These are phyloP conservation scores for Cygnus buccinator DNA, from an alignment of 2,113 vertebrate species.

Conservation along the genomic window DNA sequence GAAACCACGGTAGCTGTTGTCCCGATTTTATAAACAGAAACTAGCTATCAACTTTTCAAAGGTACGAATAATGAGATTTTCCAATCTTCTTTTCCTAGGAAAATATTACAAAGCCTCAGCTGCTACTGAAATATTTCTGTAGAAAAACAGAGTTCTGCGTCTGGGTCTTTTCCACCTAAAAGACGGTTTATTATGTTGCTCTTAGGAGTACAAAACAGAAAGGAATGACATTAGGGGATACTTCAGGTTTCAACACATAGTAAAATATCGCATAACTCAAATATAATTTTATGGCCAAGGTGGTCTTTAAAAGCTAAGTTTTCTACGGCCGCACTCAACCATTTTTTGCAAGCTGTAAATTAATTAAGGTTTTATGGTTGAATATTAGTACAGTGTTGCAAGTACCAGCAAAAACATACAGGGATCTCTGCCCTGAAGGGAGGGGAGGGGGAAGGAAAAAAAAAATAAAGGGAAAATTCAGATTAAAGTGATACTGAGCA, in stretches of 20 bases:
- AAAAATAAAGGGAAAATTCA: background rate
- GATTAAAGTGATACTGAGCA: background rate
- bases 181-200: fast-evolving
- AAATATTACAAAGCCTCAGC: background rate
- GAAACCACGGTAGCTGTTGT: background rate
- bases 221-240: background rate
- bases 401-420: background rate
- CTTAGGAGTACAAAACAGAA: background rate
- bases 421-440: background rate
- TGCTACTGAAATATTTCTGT: background rate
- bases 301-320: background rate
- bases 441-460: background rate
- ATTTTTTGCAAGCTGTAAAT: background rate
- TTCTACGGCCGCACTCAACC: background rate
- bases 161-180: background rate
- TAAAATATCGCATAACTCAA: background rate
- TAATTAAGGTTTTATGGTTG: background rate
- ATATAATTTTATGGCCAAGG: background rate
- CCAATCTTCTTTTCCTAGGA: background rate
- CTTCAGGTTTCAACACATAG: background rate
- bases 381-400: background rate
- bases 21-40: background rate
- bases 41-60: background rate
- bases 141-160: background rate
- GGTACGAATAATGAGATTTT: fast-evolving